A percentile compares a stretch with the other conserved stretches of the same genome.
phyloP scores from a whole-genome alignment of 2,888 invertebrate species.

The Lissocephala sabroskyi region DNA sequence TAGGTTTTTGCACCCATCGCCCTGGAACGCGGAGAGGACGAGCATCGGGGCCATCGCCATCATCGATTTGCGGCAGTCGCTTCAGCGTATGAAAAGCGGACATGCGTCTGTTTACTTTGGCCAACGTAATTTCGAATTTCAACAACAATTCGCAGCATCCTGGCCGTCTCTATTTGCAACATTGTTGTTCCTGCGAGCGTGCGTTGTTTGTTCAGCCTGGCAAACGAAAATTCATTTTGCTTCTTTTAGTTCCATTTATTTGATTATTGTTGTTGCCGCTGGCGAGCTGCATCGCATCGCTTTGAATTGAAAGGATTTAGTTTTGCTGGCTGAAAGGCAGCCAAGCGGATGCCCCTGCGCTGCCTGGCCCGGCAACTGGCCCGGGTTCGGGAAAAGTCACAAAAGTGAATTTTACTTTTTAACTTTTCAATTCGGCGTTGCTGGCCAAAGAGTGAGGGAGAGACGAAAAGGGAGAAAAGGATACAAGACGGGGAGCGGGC shows the following conservation, averaged over 20 bases:
- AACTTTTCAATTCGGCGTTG: conserved; percentile 55
- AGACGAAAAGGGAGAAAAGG: conserved; percentile 1
- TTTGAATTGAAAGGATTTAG: conserved; percentile 48
- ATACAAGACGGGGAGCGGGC: conserved; percentile 6
- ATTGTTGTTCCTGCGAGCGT: conserved; percentile 8
- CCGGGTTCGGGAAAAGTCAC: conserved; percentile 63
- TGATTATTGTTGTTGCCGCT: conserved; percentile 24
- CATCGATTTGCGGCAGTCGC: conserved; percentile 45
- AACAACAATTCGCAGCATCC: conserved; percentile 32
- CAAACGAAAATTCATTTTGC: conserved; percentile 41
- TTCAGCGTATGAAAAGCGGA: conserved; percentile 7
- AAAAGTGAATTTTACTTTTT: conserved; percentile 69
- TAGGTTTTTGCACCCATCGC: conserved; percentile 34
- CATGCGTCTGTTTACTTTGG: conserved; percentile 49
- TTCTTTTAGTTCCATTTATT: conserved; percentile 24
- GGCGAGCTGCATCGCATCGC: conserved; percentile 12
- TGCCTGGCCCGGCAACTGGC: conserved; percentile 23
- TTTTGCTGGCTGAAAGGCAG: no score
- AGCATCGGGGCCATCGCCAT: background rate
- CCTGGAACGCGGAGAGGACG: background rate
- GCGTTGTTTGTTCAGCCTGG: conserved; percentile 56
- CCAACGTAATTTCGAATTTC: conserved; percentile 50
- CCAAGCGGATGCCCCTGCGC: conserved; percentile 7
- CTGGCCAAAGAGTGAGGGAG: conserved; percentile 6
- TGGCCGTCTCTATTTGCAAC: conserved; percentile 41